Percentiles rank a stretch among this genome's conserved stretches.
Evolutionary conservation across 2,113 vertebrate species (phyloP).

Genomic region (Romanogobio albipinnatus): DNA sequence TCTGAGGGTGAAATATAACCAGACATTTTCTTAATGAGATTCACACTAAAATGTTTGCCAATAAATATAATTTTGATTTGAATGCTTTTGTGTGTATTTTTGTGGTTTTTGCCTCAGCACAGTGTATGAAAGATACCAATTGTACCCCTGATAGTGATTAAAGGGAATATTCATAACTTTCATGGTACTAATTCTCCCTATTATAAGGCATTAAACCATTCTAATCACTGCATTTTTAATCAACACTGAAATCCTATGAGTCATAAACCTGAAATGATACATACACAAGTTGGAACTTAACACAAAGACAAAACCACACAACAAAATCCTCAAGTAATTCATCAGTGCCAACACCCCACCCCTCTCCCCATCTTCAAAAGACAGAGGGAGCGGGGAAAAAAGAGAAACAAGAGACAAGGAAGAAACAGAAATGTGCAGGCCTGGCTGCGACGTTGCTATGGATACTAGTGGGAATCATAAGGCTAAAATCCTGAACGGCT

Average conservation of each 20-base stretch:
- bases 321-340: constrained; percentile 37
- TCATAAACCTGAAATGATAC: constrained; percentile 18
- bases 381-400: background rate
- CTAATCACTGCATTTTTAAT: background rate
- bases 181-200: background rate
- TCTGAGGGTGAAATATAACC: background rate
- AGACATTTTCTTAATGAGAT: background rate
- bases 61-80: background rate
- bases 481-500: background rate
- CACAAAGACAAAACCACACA: constrained; percentile 27
- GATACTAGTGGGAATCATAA: constrained; percentile 46
- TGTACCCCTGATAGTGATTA: background rate
- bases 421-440: constrained; percentile 27
- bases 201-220: background rate
- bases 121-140: background rate
- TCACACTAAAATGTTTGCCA: background rate
- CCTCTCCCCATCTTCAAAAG: constrained; percentile 33
- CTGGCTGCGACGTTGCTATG: constrained; percentile 55
- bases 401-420: background rate
- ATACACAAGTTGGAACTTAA: constrained; percentile 32
- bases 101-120: background rate
- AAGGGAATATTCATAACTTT: background rate
- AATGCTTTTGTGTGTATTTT: background rate
- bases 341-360: constrained; percentile 52
- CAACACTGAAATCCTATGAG: constrained; percentile 3